Conservation (phyloP, 2,113 vertebrate species). For the Cyprinus carpio region DNA sequence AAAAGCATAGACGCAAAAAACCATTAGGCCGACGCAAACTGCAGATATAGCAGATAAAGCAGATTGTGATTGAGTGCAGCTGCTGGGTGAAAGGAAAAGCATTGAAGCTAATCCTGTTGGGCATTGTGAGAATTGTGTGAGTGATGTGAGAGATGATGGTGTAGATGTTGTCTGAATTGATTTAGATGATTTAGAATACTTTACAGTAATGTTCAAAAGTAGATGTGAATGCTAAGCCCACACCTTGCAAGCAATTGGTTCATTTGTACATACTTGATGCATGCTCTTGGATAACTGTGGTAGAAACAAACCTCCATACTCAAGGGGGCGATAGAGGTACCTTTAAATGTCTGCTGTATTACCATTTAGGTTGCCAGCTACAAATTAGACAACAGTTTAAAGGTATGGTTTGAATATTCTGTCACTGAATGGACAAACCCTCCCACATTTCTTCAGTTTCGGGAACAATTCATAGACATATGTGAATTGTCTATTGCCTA, state of each 20-base stretch:
- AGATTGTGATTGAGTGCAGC: conserved; percentile 48
- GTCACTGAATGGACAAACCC: neutral
- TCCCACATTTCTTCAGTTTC: neutral
- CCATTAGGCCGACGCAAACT: conserved; percentile 33
- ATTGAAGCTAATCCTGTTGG: conserved; percentile 44
- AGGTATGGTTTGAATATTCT: neutral
- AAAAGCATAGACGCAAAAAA: conserved; percentile 29
- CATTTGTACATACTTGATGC: neutral
- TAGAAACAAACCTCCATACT: neutral
- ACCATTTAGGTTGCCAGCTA: neutral
- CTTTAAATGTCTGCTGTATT: neutral
- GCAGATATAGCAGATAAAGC: conserved; percentile 32
- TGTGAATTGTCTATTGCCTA: neutral
- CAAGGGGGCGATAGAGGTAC: neutral
- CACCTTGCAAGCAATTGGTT: neutral
- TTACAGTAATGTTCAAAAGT: neutral
- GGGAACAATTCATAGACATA: neutral
- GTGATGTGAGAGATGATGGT: conserved; percentile 32
- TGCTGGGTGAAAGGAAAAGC: too few species aligned
- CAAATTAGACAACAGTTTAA: neutral
- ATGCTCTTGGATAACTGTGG: neutral
- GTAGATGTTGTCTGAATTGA: too few species aligned
- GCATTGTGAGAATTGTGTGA: conserved; percentile 14
- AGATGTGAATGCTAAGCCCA: neutral
- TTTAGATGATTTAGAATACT: conserved; percentile 32